These are phyloP conservation scores for Xestia rhomboidea DNA, from an alignment of 2,888 invertebrate species.

Conservation along the genomic window DNA sequence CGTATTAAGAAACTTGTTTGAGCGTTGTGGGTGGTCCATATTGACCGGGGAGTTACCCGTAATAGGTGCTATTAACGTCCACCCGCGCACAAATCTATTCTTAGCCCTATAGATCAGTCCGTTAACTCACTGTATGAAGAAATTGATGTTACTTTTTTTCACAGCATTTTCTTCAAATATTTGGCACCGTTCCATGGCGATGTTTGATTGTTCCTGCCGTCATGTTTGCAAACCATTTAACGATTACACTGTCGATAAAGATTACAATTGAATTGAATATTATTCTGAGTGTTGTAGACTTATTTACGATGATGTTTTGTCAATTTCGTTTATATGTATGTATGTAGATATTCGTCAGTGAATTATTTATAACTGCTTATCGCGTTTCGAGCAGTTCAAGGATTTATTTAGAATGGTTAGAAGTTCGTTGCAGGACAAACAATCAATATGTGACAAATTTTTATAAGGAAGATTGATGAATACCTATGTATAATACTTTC, in stretches of 20 bases:
- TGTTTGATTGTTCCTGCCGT: conserved; percentile 58
- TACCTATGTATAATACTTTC: conserved; percentile 2
- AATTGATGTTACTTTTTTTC: conserved; percentile 68
- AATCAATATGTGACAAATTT: conserved; percentile 1
- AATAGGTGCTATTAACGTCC: conserved; percentile 68
- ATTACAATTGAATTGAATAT: conserved; percentile 29
- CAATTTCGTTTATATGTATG: background rate
- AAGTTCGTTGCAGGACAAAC: background rate
- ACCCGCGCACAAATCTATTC: conserved; percentile 64
- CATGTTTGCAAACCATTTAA: conserved; percentile 55
- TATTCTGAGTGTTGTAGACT: conserved; percentile 23
- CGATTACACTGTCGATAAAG: conserved; percentile 43
- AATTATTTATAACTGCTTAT: conserved; percentile 19
- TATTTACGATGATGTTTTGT: conserved; percentile 30
- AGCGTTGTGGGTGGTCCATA: conserved; percentile 60
- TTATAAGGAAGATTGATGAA: conserved; percentile 1
- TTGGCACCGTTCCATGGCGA: conserved; percentile 71
- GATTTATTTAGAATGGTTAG: background rate
- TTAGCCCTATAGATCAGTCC: conserved; percentile 62
- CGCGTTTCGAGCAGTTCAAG: conserved; percentile 2
- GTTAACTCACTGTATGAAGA: conserved; percentile 65
- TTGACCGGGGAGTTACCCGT: conserved; percentile 58
- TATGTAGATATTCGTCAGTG: background rate
- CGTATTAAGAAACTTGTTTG: conserved; percentile 34
- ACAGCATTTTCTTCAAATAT: conserved; percentile 61